phyloP scores from a whole-genome alignment of 2,797 vertebrate species.

The Todus mexicanus region DNA sequence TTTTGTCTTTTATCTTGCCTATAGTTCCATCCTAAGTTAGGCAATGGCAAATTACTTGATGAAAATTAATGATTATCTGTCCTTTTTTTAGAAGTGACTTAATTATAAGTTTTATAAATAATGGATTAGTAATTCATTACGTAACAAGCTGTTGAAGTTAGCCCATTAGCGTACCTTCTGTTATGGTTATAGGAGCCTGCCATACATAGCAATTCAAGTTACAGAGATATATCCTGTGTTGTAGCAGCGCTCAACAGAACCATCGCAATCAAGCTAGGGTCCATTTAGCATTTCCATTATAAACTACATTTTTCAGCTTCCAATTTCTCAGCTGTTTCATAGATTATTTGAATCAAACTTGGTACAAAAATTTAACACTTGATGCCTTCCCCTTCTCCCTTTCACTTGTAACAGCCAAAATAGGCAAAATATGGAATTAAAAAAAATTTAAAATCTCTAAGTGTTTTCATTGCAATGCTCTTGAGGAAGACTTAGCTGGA shows the following conservation, averaged over 20 bases:
- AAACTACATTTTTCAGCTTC: background rate
- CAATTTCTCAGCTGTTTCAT: background rate
- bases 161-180: constrained; percentile 12
- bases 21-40: background rate
- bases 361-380: background rate
- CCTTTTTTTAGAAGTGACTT: constrained; percentile 26
- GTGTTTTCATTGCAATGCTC: background rate
- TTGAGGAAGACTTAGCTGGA: background rate
- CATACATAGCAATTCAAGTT: background rate
- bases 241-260: background rate
- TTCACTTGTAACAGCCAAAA: background rate
- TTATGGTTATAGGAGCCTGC: background rate
- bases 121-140: constrained; percentile 41
- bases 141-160: constrained; percentile 9
- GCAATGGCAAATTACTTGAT: constrained; percentile 21
- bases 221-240: background rate
- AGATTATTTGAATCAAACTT: background rate
- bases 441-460: background rate
- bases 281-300: background rate
- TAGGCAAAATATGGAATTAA: background rate
- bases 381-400: background rate
- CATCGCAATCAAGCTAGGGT: accelerated
- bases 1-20: constrained; percentile 6
- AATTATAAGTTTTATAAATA: constrained; percentile 57
- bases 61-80: constrained; percentile 35